phyloP scores from a whole-genome alignment of 2,797 vertebrate species.

The Gallinago solitaria region DNA sequence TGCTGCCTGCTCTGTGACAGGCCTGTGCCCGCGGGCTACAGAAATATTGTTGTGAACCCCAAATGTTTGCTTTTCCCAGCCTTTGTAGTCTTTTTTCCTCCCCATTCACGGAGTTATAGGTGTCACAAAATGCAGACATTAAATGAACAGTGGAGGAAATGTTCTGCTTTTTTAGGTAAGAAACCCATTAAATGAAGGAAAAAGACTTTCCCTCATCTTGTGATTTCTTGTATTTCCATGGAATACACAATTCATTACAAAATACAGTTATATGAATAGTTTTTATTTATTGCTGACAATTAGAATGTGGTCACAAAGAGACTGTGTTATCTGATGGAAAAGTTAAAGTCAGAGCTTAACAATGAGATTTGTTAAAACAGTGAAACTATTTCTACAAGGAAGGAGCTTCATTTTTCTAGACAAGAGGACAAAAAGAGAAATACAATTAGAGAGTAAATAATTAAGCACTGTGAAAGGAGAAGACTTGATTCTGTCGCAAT shows the following conservation, averaged over 20 bases:
- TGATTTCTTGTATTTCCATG: neutral
- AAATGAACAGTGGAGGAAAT: neutral
- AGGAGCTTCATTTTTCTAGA: neutral
- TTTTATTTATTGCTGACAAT: slow-evolving; percentile 54
- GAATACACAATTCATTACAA: neutral
- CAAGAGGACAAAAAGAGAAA: neutral
- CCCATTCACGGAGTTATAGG: neutral
- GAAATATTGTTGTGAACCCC: neutral
- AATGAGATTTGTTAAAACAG: neutral
- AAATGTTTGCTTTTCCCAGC: neutral
- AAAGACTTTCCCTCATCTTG: neutral
- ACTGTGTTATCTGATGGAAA: neutral
- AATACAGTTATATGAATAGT: neutral
- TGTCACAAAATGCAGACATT: neutral
- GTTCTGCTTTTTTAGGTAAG: neutral
- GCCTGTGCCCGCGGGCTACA: neutral
- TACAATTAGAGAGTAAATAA: neutral
- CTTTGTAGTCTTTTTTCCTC: neutral
- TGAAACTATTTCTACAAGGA: slow-evolving; percentile 2
- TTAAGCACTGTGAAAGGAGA: neutral
- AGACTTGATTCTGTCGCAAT: neutral
- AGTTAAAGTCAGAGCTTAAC: neutral
- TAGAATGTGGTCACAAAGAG: neutral
- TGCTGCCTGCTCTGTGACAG: neutral
- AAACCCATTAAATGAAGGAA: neutral